Evolutionary conservation across 2,888 invertebrate species (phyloP), one percentile per base, ranked within the genome.

Genomic region (Cremastinae sp.): DNA sequence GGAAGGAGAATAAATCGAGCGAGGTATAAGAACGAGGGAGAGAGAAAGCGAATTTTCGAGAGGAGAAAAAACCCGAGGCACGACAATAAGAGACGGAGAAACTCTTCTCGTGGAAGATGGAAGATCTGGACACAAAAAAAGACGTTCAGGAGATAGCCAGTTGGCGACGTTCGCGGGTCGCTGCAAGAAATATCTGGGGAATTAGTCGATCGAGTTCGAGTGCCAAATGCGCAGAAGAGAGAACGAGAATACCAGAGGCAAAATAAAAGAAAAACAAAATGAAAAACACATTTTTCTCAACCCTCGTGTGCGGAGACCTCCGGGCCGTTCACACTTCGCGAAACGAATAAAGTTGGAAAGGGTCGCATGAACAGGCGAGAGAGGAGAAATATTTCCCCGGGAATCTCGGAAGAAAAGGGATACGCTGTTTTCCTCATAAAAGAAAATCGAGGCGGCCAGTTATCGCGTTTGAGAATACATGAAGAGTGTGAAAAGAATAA

Each of bases 201-300:
- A 82, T 82, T 81, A 82, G 80, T 74, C 79, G 78, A 80, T 81
- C 78, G 80, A 78, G 80, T 70, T 69, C 69, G 53, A 51, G 59
- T 53, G 53, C 59, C 76, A 73, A 61, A 45, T 47, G 43, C 14
- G 59, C 45, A 28, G 62, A n/a, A 14, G 37, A 39, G 22, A 51
- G 10, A 12, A 39, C 20, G 12, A 20, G 16, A 51, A 51, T n/a
- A 10, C 35, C 7, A 53, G 41, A 8, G 22, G 10, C 10, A 65
- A 16, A 28, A n/a, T 4, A 22, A 12, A 16, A 10, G 22, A 16
- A 10, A 16, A 12, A 62, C 1, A 47, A 2, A 18, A n/a, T 8
- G 18, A 41, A 49, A 37, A 58, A 58, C 8, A 45, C 53, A 55
- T 66, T 45, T 22, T 12, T 56, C n/a, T 0, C 16, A 41, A 12